These are phyloP conservation scores for Clupea harengus DNA, from an alignment of 2,113 vertebrate species.

Conservation along the genomic window DNA sequence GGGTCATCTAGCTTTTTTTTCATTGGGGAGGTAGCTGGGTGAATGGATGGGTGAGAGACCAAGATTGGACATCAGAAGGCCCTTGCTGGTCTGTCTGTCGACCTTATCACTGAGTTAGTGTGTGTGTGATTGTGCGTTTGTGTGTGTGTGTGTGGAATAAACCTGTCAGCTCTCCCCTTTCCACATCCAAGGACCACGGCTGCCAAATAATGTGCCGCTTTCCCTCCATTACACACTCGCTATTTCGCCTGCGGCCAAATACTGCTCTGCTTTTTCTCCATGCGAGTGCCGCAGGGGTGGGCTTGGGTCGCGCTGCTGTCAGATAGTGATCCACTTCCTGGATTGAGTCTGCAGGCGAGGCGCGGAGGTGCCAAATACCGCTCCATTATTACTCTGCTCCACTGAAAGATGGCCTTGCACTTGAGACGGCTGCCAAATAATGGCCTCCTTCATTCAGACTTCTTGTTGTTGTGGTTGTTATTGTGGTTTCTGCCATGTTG, in stretches of 20 bases:
- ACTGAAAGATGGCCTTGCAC: slow-evolving; percentile 11
- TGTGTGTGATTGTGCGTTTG: not conserved
- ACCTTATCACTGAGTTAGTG: not conserved
- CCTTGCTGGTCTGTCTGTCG: not conserved
- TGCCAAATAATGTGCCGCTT: slow-evolving; percentile 44
- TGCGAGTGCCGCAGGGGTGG: not conserved
- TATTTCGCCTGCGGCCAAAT: slow-evolving; percentile 18
- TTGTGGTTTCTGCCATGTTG: not conserved
- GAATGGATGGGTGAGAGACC: not conserved
- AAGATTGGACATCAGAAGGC: not conserved
- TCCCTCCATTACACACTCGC: slow-evolving; percentile 34
- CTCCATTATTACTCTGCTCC: not conserved
- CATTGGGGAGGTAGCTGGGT: not conserved
- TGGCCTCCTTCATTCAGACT: not conserved
- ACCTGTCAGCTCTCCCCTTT: slow-evolving; percentile 55
- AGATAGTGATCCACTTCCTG: slow-evolving; percentile 7
- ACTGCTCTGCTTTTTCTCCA: slow-evolving; percentile 4
- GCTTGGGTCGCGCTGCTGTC: not conserved
- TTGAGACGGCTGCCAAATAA: slow-evolving; percentile 14
- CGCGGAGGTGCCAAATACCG: slow-evolving; percentile 19
- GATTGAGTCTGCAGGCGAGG: slow-evolving; percentile 12
- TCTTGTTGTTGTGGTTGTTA: not conserved
- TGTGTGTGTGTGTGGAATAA: slow-evolving; percentile 60
- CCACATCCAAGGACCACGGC: slow-evolving; percentile 38
- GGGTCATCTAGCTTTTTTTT: no score